Evolutionary conservation across 2,113 vertebrate species (phyloP).

Genomic region (Tursiops truncatus): DNA sequence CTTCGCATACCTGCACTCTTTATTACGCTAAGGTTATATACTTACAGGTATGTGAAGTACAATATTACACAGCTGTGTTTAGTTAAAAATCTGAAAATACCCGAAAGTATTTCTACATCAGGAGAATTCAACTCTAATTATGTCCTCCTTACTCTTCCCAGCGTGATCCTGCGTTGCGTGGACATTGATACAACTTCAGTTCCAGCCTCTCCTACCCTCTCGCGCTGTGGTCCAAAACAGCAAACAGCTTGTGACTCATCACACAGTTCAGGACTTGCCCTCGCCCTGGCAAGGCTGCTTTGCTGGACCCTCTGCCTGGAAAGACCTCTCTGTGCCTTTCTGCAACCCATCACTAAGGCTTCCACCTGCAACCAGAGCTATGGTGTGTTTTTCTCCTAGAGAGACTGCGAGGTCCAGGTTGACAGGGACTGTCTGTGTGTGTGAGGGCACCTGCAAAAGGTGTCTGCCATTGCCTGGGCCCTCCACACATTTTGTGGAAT

Average conservation of each 20-base stretch:
- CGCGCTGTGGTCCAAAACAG: neutral
- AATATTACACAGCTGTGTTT: no score
- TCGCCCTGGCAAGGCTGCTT: rapidly evolving
- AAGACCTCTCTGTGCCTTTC: neutral
- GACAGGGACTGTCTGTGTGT: neutral
- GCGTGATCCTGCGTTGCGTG: rapidly evolving
- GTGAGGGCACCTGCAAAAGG: rapidly evolving
- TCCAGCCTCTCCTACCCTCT: neutral
- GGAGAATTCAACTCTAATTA: neutral
- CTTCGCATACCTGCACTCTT: rapidly evolving
- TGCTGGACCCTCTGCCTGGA: neutral
- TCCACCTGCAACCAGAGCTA: no score
- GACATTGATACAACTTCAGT: rapidly evolving
- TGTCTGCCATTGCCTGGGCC: no score
- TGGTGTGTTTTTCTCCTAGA: no score
- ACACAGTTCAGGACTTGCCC: rapidly evolving
- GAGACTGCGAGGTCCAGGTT: neutral
- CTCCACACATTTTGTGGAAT: no score
- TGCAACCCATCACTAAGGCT: rapidly evolving
- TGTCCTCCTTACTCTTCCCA: rapidly evolving
- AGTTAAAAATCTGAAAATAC: neutral
- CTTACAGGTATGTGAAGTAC: neutral
- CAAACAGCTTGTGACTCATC: rapidly evolving
- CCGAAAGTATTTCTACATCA: neutral
- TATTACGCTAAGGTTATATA: no score